Evolutionary conservation across 2,797 vertebrate species (phyloP), one percentile per base, ranked within the genome.

Genomic region (Cryptoprocta ferox): DNA sequence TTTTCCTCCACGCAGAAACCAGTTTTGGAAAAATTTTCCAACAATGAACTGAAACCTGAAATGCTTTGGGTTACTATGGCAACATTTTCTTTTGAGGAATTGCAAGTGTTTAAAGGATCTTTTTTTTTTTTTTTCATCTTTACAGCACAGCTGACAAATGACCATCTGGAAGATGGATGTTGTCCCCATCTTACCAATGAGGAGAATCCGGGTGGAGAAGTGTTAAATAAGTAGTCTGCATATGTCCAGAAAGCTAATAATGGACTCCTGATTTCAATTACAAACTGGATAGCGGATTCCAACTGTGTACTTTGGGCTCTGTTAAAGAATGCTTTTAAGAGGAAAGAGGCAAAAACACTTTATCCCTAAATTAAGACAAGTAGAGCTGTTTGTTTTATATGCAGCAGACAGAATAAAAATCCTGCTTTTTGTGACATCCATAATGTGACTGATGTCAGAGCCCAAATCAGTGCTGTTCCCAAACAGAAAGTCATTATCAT

Each of bases 351-450:
- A 97, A 91, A 97, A 42, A 37, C n/a, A 61, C 50, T 95, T 97
- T 75, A 59, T 32, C 81, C 92, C 35, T 88, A 97, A 96, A 96
- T 97, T 85, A 97, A 98, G 94, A 95, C 94, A 97, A 97, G 81
- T 76, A 56, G 45, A 92, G 37, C 85, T 83, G 48, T 97, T 97
- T 14, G 39, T 91, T 94, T 39, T 42, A 19, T 70, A 50, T 30
- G 65, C 75, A 19, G 48, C 45, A 48, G 68, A 95, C 76, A 93
- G 56, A 84, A 92, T 85, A 85, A 92, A 92, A 95, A 76, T 32
- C 32, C 84, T 75, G 65, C 75, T 15, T 81, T 78, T 78, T 76
- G 95, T 91, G 96, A 90, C 84, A 61, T 89, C 71, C 15, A 7
- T 92, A 98, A 91, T 86, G 85, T 95, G 85, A 97, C 81, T 76